phyloP scores from a whole-genome alignment of 2,113 vertebrate genomes.

The Lanius ludovicianus region DNA sequence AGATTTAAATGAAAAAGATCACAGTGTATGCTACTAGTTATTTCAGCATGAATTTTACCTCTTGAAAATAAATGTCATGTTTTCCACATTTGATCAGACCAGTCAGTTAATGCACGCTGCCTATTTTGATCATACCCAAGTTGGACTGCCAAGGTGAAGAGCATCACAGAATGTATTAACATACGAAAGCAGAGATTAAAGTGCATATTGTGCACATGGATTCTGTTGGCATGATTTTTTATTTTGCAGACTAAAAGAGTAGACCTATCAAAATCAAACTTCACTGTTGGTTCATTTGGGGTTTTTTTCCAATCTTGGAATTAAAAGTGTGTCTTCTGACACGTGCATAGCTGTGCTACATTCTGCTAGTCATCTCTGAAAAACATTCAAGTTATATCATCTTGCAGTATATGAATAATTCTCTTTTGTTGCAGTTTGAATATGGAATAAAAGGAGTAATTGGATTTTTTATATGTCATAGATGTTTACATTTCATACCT shows the following conservation, averaged over 20 bases:
- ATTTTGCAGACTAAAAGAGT: background rate
- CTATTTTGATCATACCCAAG: background rate
- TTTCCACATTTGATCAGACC: constrained; percentile 9
- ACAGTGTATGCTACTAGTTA: background rate
- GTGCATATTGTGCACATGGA: background rate
- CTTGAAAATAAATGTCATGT: background rate
- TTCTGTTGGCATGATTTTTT: background rate
- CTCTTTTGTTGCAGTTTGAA: background rate
- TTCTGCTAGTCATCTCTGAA: background rate
- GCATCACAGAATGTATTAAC: background rate
- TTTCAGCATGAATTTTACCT: background rate
- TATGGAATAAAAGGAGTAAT: background rate
- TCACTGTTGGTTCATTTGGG: background rate
- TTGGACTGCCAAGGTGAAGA: background rate
- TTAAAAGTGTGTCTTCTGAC: background rate
- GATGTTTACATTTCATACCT: background rate
- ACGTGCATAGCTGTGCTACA: background rate
- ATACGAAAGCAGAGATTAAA: constrained; percentile 39
- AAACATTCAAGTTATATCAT: background rate
- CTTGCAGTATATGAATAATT: background rate
- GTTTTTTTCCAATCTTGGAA: background rate
- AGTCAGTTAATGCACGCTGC: background rate
- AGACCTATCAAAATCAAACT: background rate
- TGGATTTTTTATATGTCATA: background rate
- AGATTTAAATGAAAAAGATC: constrained; percentile 19